Evolutionary conservation across 2,113 vertebrate species (phyloP), one percentile per base, ranked within the genome.

Genomic region (Oriolus oriolus): DNA sequence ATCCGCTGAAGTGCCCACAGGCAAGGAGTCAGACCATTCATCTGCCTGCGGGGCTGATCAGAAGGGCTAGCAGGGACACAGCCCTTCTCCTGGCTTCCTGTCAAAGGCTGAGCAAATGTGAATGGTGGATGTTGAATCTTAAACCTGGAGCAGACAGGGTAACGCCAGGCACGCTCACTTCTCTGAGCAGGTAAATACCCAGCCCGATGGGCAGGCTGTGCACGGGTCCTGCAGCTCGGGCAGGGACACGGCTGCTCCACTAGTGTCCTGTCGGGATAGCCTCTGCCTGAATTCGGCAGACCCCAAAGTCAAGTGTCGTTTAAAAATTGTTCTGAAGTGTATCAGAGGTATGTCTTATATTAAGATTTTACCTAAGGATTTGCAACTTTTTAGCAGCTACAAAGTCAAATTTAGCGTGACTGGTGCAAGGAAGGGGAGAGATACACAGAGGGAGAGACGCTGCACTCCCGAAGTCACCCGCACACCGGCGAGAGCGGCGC

Each of bases 191-290:
- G 66, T 27, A 2, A 28, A 30, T 20, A 1, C 5, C 56, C 16
- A 13, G 41, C 47, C 30, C 12, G 13, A 8, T 6, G 37, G 30
- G n/a, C 19, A 30, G 20, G 59, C 47, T 73, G 20, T 11, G 54
- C 47, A 19, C 21, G 4, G 2, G 5, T 4, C 11, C 16, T 6
- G 10, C 19, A n/a, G 52, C 56, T n/a, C 11, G 6, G 26, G 56
- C 37, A n/a, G 61, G 44, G 28, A 35, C 27, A 13, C 12, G 8
- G 66, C 53, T 56, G 19, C 20, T 33, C 44, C 13, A 2, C 21
- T 1, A 13, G 19, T 0, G 8, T 3, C 9, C 20, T 3, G 19
- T 0, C 2, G 9, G 22, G 28, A 37, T 18, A 68, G 42, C 27
- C 41, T 31, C 47, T 10, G 56, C 2, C 5, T 1, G 30, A 50